These are phyloP conservation scores for Notodonta dromedarius DNA, from an alignment of 2,888 invertebrate genomes.

Conservation along the genomic window DNA sequence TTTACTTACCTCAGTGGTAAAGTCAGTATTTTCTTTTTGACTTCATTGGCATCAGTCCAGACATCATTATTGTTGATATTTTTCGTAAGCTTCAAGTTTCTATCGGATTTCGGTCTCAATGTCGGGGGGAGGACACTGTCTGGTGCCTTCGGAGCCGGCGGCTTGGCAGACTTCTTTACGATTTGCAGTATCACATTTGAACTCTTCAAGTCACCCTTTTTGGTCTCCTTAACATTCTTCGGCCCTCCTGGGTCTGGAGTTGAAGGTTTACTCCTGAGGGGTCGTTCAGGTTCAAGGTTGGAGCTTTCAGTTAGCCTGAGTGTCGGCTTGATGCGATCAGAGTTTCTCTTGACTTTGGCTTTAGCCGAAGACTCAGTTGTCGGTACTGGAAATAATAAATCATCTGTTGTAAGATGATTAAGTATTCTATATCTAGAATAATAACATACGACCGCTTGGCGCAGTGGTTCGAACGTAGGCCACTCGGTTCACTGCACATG, in stretches of 20 bases:
- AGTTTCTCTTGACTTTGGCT: conserved; percentile 50
- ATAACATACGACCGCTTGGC: too few species aligned
- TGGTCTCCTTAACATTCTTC: conserved; percentile 45
- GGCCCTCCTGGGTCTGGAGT: conserved; percentile 59
- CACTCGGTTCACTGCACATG: too few species aligned
- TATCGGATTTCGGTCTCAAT: conserved; percentile 64
- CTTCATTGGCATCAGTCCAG: conserved; percentile 68
- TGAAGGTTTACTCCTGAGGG: conserved; percentile 53
- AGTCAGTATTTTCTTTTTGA: conserved; percentile 52
- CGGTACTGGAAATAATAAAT: background rate
- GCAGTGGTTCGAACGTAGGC: too few species aligned
- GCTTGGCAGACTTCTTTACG: conserved; percentile 65
- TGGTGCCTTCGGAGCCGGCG: conserved; percentile 41
- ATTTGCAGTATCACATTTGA: conserved; percentile 71
- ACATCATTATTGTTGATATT: conserved; percentile 78
- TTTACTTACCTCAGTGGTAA: conserved; percentile 58
- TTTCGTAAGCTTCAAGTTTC: conserved; percentile 63
- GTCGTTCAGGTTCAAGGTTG: conserved; percentile 56
- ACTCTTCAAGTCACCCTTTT: conserved; percentile 54
- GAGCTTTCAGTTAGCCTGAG: conserved; percentile 54
- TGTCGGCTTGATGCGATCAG: conserved; percentile 53
- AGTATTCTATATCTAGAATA: background rate
- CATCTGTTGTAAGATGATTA: background rate
- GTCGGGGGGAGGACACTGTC: conserved; percentile 67
- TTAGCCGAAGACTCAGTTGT: conserved; percentile 48